Percentiles rank a stretch among this genome's conserved stretches.
Conservation (phyloP, 2,888 invertebrate species). For the Dasysyrphus albostriatus region DNA sequence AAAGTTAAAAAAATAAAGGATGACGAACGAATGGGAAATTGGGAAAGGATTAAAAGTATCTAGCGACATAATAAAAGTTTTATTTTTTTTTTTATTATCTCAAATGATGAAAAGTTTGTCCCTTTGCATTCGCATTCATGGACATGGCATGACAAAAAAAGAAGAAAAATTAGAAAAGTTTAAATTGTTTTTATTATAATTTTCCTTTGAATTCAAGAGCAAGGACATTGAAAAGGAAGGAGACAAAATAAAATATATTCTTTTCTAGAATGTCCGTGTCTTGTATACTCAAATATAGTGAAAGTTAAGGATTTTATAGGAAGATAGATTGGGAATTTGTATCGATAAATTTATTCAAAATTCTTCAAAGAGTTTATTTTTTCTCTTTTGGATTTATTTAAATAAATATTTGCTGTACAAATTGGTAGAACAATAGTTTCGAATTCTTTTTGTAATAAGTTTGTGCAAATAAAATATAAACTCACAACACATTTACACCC, state of each 20-base stretch:
- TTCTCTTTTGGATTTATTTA: not conserved
- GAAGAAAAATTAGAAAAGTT: slow-evolving; percentile 81
- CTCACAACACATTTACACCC: slow-evolving; percentile 11
- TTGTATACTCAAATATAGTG: slow-evolving; percentile 3
- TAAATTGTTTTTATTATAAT: slow-evolving; percentile 81
- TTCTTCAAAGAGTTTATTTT: not conserved
- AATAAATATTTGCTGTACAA: not conserved
- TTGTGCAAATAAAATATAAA: slow-evolving; percentile 54
- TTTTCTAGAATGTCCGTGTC: slow-evolving; percentile 3
- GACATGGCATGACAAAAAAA: slow-evolving; percentile 77
- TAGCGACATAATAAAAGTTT: slow-evolving; percentile 56
- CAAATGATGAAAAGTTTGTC: slow-evolving; percentile 42
- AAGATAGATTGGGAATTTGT: slow-evolving; percentile 40
- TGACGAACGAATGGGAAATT: slow-evolving; percentile 52
- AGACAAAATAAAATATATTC: slow-evolving; percentile 19
- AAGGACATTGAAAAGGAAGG: slow-evolving; percentile 21
- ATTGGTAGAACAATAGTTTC: not conserved
- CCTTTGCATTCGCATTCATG: slow-evolving; percentile 43
- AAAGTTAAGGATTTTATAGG: slow-evolving; percentile 39
- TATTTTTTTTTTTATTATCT: not conserved
- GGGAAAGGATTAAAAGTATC: slow-evolving; percentile 69
- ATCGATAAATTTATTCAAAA: slow-evolving; percentile 7
- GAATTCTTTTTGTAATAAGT: slow-evolving; percentile 10
- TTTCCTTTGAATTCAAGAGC: slow-evolving; percentile 41
- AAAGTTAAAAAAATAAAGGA: not conserved